phyloP scores from a whole-genome alignment of 2,113 vertebrate genomes.

The Anseranas semipalmata region DNA sequence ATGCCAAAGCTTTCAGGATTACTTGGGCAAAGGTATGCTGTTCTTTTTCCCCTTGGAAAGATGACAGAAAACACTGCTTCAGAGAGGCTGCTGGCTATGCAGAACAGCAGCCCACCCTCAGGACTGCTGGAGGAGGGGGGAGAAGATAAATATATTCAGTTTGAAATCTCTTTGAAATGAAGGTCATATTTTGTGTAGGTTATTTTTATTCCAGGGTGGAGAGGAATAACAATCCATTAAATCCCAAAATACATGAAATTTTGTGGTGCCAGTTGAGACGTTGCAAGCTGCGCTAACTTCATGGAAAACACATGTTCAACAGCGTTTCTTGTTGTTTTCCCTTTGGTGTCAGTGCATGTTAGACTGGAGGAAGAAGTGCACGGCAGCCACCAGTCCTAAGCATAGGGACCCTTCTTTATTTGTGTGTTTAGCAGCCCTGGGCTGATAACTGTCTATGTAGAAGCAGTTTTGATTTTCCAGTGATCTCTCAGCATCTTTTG shows the following conservation, averaged over 20 bases:
- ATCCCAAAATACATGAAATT: background rate
- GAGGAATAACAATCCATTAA: background rate
- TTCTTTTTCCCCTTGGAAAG: background rate
- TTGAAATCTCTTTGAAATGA: background rate
- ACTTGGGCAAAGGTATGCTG: background rate
- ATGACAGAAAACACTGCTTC: background rate
- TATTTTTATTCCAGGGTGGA: background rate
- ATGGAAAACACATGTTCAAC: background rate
- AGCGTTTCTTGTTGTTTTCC: background rate
- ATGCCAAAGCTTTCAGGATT: background rate
- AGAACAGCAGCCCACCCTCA: background rate
- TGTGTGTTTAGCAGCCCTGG: background rate
- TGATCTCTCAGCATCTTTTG: background rate
- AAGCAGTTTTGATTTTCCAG: background rate
- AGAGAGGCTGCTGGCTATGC: background rate
- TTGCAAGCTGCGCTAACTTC: background rate
- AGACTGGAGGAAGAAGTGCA: background rate
- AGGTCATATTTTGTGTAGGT: background rate
- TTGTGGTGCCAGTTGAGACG: background rate
- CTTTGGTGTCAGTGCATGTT: background rate
- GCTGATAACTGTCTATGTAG: fast-evolving
- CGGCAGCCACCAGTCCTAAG: background rate
- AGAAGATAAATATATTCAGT: background rate
- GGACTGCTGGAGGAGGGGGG: background rate
- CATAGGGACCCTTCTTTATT: background rate